Base-by-base conservation (phyloP, 2,113 vertebrate genomes). In the Phainopepla nitens region DNA sequence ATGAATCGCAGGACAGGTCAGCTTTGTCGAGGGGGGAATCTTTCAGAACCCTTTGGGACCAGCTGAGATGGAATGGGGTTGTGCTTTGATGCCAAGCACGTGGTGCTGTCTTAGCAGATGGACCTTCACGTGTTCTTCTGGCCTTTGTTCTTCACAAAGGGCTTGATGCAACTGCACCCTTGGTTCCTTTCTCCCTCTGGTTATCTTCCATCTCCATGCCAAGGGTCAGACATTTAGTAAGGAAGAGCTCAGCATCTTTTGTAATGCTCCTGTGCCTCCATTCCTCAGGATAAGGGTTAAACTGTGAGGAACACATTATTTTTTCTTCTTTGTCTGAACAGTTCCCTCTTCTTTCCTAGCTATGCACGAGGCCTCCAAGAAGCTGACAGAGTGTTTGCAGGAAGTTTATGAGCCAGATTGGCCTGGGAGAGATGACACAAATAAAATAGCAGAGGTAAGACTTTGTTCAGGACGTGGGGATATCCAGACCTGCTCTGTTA, bases 311-410 rank as follows among this genome's bases (percentile, higher is more conserved):
- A 33, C 35, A n/a, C 4, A 2, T 36, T 29, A 15, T 71, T 83
- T 71, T 83, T 72, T 28, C n/a, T 45, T n/a, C 31, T 61, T 72
- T 84, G 57, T 79, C 39, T 95, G 31, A 96, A 50, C 36, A 56
- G 42, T 79, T 82, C 23, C 23, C 8, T 93, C 44, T 90, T 97
- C 58, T 84, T 94, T 96, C 77, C 73, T 96, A 99, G 99, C 99
- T 36, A 99, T 99, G 99, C 99, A 99, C 0, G 99, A 99, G 95
- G 99, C 99, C 80, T 99, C 99, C 91, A 99, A 98, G 97, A 99
- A 98, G 92, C 89, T 99, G 93, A 99, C 98, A 4, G 97, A 99
- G 23, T 99, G 99, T 97, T 97, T 99, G 94, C 99, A 98, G 85
- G 99, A 99, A 93, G 99, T 99, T 96, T 99, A 99, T 39, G 99